A percentile compares a stretch with the other conserved stretches of the same genome.
Evolutionary conservation across 2,797 vertebrate species (phyloP).

Genomic region (Carapus acus): DNA sequence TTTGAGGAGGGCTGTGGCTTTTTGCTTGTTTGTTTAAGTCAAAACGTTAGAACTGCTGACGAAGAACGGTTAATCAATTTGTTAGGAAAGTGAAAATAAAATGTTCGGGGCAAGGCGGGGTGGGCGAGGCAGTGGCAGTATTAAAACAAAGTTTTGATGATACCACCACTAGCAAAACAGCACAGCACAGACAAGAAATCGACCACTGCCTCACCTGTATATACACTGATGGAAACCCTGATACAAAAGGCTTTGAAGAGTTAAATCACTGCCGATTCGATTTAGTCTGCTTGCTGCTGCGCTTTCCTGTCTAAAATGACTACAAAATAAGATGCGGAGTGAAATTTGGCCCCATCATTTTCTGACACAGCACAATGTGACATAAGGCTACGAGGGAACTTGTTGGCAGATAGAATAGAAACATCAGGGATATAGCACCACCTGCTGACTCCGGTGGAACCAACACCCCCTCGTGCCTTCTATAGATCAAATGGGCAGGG

Average conservation of each 20-base stretch:
- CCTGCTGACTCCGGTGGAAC: slow-evolving; percentile 44
- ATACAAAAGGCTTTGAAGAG: too few species aligned
- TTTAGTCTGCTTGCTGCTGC: too few species aligned
- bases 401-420: too few species aligned
- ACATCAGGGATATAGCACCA: slow-evolving; percentile 47
- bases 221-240: slow-evolving; percentile 17
- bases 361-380: too few species aligned
- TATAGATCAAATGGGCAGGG: too few species aligned
- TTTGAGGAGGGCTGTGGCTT: slow-evolving; percentile 50
- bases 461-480: too few species aligned
- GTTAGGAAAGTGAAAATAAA: slow-evolving; percentile 27
- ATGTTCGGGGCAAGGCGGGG: too few species aligned
- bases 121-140: not conserved
- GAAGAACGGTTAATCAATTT: slow-evolving; percentile 20
- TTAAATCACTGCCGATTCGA: too few species aligned
- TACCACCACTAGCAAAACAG: slow-evolving; percentile 45
- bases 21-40: slow-evolving; percentile 31
- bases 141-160: slow-evolving; percentile 32
- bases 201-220: slow-evolving; percentile 36
- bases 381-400: too few species aligned
- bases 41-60: slow-evolving; percentile 20
- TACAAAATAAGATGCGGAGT: too few species aligned
- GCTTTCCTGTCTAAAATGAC: too few species aligned
- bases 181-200: slow-evolving; percentile 41
- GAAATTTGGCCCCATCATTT: too few species aligned